Percentiles rank a stretch among this genome's conserved stretches.
Evolutionary conservation across 2,888 invertebrate species (phyloP).

Genomic region (Phytoseiulus persimilis): DNA sequence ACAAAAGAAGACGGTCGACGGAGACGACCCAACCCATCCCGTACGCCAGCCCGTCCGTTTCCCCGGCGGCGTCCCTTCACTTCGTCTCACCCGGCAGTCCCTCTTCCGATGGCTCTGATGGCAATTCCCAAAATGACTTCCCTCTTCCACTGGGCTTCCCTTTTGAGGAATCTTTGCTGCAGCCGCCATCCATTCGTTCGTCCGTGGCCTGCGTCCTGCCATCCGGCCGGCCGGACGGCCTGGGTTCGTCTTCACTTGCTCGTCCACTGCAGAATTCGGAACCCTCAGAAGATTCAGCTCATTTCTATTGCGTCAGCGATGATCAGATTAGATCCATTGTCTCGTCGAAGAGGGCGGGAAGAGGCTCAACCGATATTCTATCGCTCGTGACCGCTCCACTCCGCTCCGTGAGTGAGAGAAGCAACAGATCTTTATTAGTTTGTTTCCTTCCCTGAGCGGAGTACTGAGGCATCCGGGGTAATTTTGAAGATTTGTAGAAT

Average conservation of each 20-base stretch:
- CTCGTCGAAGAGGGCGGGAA: background rate
- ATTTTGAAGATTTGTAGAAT: background rate
- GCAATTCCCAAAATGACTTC: constrained; percentile 39
- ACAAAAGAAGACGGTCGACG: constrained; percentile 35
- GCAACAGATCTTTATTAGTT: background rate
- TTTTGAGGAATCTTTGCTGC: background rate
- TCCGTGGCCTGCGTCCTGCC: background rate
- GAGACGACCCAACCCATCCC: constrained; percentile 21
- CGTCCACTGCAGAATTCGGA: constrained; percentile 5
- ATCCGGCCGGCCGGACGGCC: background rate
- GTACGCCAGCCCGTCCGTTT: background rate
- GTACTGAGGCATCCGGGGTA: background rate
- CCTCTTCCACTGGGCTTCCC: background rate
- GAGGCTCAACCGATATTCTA: background rate
- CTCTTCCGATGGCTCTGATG: constrained; percentile 36
- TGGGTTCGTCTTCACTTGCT: background rate
- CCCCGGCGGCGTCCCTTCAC: background rate
- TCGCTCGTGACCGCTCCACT: background rate
- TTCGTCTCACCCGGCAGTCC: background rate
- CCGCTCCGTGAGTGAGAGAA: background rate
- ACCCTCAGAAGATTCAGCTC: background rate
- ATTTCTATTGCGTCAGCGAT: background rate
- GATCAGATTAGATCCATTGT: background rate
- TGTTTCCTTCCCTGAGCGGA: background rate
- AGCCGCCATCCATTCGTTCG: background rate